These are phyloP conservation scores for Microtus pennsylvanicus DNA, from an alignment of 2,113 vertebrate genomes.

Conservation along the genomic window DNA sequence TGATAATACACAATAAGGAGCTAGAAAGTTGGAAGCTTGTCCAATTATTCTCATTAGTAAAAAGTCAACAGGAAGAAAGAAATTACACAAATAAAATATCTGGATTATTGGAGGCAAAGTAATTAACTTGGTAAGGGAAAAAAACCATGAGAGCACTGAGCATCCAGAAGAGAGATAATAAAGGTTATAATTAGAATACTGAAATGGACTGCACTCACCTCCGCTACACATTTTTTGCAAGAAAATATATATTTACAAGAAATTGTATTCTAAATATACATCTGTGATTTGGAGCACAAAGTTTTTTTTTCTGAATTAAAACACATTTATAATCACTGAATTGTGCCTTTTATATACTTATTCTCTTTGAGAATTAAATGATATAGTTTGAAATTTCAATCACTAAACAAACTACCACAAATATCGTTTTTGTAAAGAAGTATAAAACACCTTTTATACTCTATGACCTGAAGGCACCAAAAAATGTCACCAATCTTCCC, in stretches of 20 bases:
- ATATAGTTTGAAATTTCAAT: conserved; percentile 22
- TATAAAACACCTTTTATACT: neutral
- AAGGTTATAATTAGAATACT: conserved; percentile 72
- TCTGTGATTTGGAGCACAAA: conserved; percentile 63
- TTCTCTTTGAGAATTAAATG: neutral
- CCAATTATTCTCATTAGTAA: conserved; percentile 75
- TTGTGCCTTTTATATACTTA: conserved; percentile 26
- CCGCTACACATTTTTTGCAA: conserved; percentile 64
- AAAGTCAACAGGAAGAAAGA: conserved; percentile 72
- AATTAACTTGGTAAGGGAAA: conserved; percentile 58
- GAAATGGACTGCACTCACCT: conserved; percentile 62
- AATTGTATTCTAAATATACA: conserved; percentile 76
- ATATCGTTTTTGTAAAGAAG: neutral
- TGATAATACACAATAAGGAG: conserved; percentile 48
- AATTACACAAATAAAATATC: conserved; percentile 76
- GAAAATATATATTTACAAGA: conserved; percentile 76
- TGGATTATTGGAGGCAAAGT: conserved; percentile 74
- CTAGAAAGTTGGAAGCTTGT: conserved; percentile 13
- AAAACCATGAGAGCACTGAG: conserved; percentile 52
- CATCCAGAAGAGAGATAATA: conserved; percentile 64
- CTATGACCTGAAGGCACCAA: neutral
- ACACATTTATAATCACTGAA: conserved; percentile 50
- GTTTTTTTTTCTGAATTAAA: conserved; percentile 63
- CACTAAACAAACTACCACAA: neutral
- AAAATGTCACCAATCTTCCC: neutral